Evolutionary conservation across 1,140 invertebrate species (phyloP), one percentile per base, ranked within the genome.

Genomic region (Polypedilum vanderplanki): DNA sequence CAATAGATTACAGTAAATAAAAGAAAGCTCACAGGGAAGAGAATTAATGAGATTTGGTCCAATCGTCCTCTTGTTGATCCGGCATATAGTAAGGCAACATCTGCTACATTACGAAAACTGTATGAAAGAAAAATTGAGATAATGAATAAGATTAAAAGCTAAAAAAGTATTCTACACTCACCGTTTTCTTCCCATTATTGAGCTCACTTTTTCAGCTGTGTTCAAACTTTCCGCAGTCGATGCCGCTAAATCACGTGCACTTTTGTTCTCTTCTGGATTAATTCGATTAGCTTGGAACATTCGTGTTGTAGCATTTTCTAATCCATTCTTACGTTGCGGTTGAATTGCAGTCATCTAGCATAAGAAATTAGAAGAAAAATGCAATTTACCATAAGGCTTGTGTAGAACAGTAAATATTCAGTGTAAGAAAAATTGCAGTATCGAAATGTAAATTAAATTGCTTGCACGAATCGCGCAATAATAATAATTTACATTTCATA

Each of bases 1-100:
- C 90, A 92, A 80, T 91, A 92, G 75, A 88, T 84, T 8, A 89
- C 82, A 73, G 89, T 87, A 77, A 91, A 89, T 0, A 89, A 79
- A 1, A 87, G 77, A 81, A 91, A 92, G 75, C 87, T 87, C 17
- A 90, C 77, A 0, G 91, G 91, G 79, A 93, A 93, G 7, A 90
- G 77, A 75, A 90, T 85, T 57, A 91, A 84, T 9, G 87, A 87
- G 75, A 85, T 85, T 79, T 86, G 84, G 78, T 88, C 87, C 64
- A 88, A 80, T 18, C 83, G 83, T 5, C 86, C 86, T 67, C 86
- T 80, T 77, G 86, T 85, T 41, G 85, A 86, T 75, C 87, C 87
- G 77, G 85, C 86, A 77, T 86, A 88, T 78, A 87, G 83, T 40
- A 88, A 83, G 4, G 84, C 85, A 75, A 82, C 80, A 77, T 86